Conservation (phyloP, 2,888 invertebrate species). For the Cataglyphis livida region DNA sequence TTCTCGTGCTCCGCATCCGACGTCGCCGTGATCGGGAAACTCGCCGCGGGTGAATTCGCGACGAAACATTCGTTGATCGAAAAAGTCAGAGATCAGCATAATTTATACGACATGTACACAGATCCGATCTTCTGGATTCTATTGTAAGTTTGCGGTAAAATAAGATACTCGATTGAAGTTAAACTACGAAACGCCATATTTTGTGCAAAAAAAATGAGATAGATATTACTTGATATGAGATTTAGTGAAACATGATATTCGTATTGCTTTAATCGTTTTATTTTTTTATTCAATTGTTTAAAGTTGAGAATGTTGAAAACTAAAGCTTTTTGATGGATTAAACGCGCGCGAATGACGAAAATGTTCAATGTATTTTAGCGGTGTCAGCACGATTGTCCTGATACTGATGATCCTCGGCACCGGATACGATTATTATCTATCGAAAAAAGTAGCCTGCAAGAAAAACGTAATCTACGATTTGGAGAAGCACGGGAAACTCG, state of each 20-base stretch:
- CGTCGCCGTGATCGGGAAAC: slow-evolving; percentile 86
- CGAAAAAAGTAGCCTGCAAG: slow-evolving; percentile 72
- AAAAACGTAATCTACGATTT: slow-evolving; percentile 79
- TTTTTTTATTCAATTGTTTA: neutral
- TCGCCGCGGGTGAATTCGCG: slow-evolving; percentile 86
- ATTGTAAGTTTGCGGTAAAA: slow-evolving; percentile 87
- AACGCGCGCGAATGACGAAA: neutral
- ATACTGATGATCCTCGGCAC: slow-evolving; percentile 90
- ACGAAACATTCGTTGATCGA: slow-evolving; percentile 86
- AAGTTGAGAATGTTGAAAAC: slow-evolving; percentile 1
- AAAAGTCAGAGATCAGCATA: slow-evolving; percentile 90
- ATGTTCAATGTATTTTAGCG: slow-evolving; percentile 84
- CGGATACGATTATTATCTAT: slow-evolving; percentile 89
- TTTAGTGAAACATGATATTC: neutral
- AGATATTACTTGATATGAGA: neutral
- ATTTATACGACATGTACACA: slow-evolving; percentile 88
- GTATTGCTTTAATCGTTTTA: neutral
- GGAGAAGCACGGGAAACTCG: slow-evolving; percentile 83
- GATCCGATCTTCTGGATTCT: slow-evolving; percentile 91
- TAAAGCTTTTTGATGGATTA: neutral
- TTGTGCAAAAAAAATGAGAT: neutral
- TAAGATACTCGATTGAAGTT: neutral
- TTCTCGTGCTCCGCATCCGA: slow-evolving; percentile 89
- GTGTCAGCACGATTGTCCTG: slow-evolving; percentile 86
- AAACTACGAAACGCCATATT: neutral